Percentiles rank a stretch among this genome's conserved stretches.
Evolutionary conservation across 1,140 invertebrate genomes (phyloP).

Genomic region (Neodiprion fabricii): DNA sequence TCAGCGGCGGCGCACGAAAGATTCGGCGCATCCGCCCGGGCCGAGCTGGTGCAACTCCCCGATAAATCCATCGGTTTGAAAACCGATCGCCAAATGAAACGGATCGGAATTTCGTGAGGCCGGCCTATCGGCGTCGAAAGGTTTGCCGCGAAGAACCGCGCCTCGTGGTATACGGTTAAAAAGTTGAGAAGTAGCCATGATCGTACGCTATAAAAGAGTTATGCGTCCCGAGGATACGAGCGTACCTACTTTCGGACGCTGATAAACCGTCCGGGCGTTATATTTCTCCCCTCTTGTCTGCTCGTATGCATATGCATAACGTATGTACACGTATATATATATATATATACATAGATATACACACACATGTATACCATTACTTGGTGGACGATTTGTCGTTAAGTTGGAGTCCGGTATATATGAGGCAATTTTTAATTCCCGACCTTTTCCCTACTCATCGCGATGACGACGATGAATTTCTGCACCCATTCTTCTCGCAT

Average conservation of each 20-base stretch:
- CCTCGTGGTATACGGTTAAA: constrained; percentile 32
- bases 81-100: constrained; percentile 18
- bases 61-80: constrained; percentile 32
- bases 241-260: constrained; percentile 32
- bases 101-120: constrained; percentile 16
- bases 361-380: too few species aligned
- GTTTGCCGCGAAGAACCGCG: constrained; percentile 17
- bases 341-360: too few species aligned
- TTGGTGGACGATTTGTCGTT: too few species aligned
- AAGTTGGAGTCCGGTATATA: too few species aligned
- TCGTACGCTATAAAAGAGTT: constrained; percentile 35
- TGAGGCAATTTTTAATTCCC: too few species aligned
- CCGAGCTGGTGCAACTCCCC: constrained; percentile 20
- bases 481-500: too few species aligned
- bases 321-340: background rate
- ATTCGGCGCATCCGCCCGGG: constrained; percentile 15
- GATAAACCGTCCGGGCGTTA: constrained; percentile 34
- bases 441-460: too few species aligned
- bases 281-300: background rate
- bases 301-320: constrained; percentile 9
- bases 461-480: too few species aligned
- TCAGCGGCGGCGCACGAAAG: background rate
- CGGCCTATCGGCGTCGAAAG: constrained; percentile 19
- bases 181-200: constrained; percentile 46
- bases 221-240: constrained; percentile 31